Base-by-base conservation (phyloP, 2,113 vertebrate genomes). In the Pteronura brasiliensis region DNA sequence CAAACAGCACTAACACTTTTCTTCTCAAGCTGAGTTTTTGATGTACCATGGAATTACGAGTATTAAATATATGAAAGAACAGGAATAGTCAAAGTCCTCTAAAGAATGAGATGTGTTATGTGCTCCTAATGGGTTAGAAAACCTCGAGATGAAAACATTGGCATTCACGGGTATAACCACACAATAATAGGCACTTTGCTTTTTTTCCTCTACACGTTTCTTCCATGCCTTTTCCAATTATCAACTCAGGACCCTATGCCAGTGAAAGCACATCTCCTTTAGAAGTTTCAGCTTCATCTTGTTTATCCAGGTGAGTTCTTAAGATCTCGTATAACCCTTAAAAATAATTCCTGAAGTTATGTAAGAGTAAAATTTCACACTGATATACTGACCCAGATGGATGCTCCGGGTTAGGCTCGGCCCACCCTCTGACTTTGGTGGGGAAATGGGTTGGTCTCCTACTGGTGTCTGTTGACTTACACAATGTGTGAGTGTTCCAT, bases 371-470 rank as follows among this genome's bases (percentile, higher is more conserved):
- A 9, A 12, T 47, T 88, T 61, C 69, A 15, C 36, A 6, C 13
- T 9, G 80, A 42, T 18, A 0, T 0, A 6, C 0, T 3, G 86
- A 34, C 20, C 6, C 17, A 36, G 49, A 34, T 12, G 6, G 34
- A 63, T 3, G 7, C 14, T 59, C 1, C 0, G 4, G 29, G 4
- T 63, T 49, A 39, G 74, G 47, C 31, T 42, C 29, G 2, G 80
- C 52, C 29, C 9, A 23, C 4, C 17, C 18, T 29, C 52, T 52
- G 59, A 23, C 57, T 36, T 1, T 15, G 77, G 86, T 57, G 44
- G 34, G 15, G 67, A 92, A 6, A 10, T 5, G 44, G 23, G 1
- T 44, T 4, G 0, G 0, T 4, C 36, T 42, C 44, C 18, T 31
- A 2, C 7, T 31, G 34, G 55, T 25, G 39, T 74, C 15, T 9